These are phyloP conservation scores for Cataglyphis altisquamis DNA, from an alignment of 2,888 invertebrate species.

Conservation along the genomic window DNA sequence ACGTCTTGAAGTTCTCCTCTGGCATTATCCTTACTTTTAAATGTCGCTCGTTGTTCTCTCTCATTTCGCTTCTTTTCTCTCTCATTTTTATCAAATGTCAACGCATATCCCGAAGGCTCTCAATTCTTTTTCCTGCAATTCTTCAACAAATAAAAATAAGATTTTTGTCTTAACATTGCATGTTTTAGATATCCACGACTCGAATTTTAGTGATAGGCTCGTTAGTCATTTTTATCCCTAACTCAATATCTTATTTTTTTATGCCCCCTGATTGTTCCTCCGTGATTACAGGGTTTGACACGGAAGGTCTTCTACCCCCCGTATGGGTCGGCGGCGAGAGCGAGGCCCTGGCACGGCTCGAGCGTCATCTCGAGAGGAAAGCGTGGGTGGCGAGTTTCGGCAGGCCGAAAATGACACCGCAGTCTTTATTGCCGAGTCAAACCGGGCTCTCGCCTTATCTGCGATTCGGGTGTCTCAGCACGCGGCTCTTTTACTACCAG, in stretches of 20 bases:
- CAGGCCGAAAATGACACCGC: constrained; percentile 95
- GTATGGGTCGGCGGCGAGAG: constrained; percentile 94
- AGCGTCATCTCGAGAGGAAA: constrained; percentile 93
- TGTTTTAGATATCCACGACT: neutral
- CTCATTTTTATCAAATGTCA: constrained; percentile 51
- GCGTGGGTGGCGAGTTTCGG: constrained; percentile 97
- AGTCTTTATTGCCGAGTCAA: constrained; percentile 93
- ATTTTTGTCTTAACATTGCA: neutral
- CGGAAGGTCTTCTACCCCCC: constrained; percentile 90
- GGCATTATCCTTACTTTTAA: constrained; percentile 17
- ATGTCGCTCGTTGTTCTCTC: constrained; percentile 6
- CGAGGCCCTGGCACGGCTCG: constrained; percentile 91
- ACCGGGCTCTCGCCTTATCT: constrained; percentile 95
- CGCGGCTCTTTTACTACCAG: constrained; percentile 94
- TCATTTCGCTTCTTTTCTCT: constrained; percentile 8
- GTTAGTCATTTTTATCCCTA: neutral
- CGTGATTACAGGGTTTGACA: constrained; percentile 90
- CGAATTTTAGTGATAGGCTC: constrained; percentile 12
- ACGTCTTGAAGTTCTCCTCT: neutral
- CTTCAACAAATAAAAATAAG: neutral
- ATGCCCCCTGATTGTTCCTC: neutral
- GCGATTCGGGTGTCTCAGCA: constrained; percentile 94
- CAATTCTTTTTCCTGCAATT: constrained; percentile 12
- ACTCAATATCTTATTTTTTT: neutral
- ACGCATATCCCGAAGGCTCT: constrained; percentile 4